phyloP scores from a whole-genome alignment of 1,140 invertebrate genomes.

The Pseudomyrmex flavicornis region DNA sequence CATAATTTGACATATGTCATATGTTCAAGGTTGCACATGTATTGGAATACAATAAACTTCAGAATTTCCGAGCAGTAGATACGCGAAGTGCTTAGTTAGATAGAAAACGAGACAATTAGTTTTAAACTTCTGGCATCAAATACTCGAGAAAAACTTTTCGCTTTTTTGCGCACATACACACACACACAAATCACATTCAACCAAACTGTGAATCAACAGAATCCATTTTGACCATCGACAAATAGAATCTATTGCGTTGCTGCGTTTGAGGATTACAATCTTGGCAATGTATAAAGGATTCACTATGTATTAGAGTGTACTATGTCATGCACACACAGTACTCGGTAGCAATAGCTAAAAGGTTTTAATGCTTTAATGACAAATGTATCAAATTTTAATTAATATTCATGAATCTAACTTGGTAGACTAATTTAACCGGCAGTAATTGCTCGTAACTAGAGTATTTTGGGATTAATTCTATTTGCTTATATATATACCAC shows the following conservation, averaged over 20 bases:
- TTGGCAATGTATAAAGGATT: constrained; percentile 15
- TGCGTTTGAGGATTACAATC: neutral
- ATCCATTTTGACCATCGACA: neutral
- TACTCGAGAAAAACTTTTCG: too few relatives aligned
- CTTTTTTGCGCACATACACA: neutral
- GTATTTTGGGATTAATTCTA: constrained; percentile 2
- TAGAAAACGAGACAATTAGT: too few relatives aligned
- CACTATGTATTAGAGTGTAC: neutral
- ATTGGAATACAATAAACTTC: too few relatives aligned
- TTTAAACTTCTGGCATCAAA: too few relatives aligned
- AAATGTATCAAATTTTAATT: too few relatives aligned
- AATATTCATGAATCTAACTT: too few relatives aligned
- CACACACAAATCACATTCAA: constrained; percentile 46
- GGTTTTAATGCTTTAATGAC: neutral
- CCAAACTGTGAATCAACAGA: neutral
- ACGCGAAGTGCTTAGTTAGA: neutral
- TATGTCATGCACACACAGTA: neutral
- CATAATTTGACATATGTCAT: constrained; percentile 5
- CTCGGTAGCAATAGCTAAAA: neutral
- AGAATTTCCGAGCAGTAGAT: too few relatives aligned
- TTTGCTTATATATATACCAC: neutral
- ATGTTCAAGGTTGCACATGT: neutral
- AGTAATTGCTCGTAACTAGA: neutral
- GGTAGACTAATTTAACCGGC: neutral
- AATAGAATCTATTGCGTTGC: constrained; percentile 21